These are phyloP conservation scores for Ectropis grisescens DNA, from an alignment of 1,140 invertebrate genomes.

Conservation along the genomic window DNA sequence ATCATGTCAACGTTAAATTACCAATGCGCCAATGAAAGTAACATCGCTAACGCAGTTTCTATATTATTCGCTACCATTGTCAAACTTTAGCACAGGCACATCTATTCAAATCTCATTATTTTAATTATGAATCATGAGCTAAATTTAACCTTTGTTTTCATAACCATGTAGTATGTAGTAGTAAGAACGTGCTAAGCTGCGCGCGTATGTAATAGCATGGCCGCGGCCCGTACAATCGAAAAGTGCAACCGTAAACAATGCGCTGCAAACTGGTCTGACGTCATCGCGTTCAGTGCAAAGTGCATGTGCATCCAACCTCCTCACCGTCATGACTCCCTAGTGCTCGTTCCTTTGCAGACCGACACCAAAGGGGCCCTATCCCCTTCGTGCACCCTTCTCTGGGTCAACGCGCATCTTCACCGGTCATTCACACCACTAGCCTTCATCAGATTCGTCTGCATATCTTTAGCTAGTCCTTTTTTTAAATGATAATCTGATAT, in stretches of 20 bases:
- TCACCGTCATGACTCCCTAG: slow-evolving; percentile 48
- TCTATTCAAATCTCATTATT: too few relatives aligned
- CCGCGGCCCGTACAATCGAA: slow-evolving; percentile 14
- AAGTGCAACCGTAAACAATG: slow-evolving; percentile 53
- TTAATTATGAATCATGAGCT: too few relatives aligned
- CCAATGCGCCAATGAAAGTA: too few relatives aligned
- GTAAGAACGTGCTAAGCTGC: too few relatives aligned
- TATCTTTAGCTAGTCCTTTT: slow-evolving; percentile 8
- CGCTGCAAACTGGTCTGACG: slow-evolving; percentile 45
- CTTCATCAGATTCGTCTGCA: too few relatives aligned
- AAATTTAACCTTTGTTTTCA: too few relatives aligned
- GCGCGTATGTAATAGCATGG: too few relatives aligned
- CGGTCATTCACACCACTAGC: slow-evolving; percentile 39
- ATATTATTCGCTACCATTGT: too few relatives aligned
- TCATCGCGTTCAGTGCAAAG: slow-evolving; percentile 63
- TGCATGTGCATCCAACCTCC: slow-evolving; percentile 61
- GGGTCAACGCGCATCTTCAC: slow-evolving; percentile 47
- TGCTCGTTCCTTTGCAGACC: slow-evolving; percentile 61
- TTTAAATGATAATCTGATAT: neutral
- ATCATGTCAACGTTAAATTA: too few relatives aligned
- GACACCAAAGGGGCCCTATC: slow-evolving; percentile 66
- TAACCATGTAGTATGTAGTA: too few relatives aligned
- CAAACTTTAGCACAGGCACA: too few relatives aligned
- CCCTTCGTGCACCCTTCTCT: slow-evolving; percentile 62
- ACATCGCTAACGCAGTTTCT: too few relatives aligned